phyloP scores from a whole-genome alignment of 2,888 invertebrate species.

The Cremastinae sp. region DNA sequence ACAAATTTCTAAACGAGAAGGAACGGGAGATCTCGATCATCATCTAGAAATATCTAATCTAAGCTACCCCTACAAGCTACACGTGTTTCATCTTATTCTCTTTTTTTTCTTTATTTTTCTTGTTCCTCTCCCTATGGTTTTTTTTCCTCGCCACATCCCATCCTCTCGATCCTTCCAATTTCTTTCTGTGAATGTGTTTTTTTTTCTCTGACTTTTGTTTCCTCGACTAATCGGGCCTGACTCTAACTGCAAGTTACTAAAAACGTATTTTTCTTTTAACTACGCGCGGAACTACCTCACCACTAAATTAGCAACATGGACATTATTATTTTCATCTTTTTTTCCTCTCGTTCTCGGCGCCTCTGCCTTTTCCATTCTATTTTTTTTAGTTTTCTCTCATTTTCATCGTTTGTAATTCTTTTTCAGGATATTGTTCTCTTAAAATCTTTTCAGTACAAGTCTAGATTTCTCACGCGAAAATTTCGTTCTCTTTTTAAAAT shows the following conservation, averaged over 20 bases:
- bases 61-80: slow-evolving; percentile 67
- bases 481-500: slow-evolving; percentile 10
- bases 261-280: slow-evolving; percentile 51
- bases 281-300: slow-evolving; percentile 69
- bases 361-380: slow-evolving; percentile 54
- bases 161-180: slow-evolving; percentile 15
- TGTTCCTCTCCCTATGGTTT: slow-evolving; percentile 34
- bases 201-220: slow-evolving; percentile 35
- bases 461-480: slow-evolving; percentile 11
- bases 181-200: slow-evolving; percentile 8
- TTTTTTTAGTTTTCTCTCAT: slow-evolving; percentile 31
- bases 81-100: slow-evolving; percentile 55
- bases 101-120: slow-evolving; percentile 30
- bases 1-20: slow-evolving; percentile 65
- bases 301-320: slow-evolving; percentile 75
- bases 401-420: slow-evolving; percentile 62
- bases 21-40: slow-evolving; percentile 70
- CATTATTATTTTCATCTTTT: slow-evolving; percentile 67
- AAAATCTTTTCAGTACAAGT: not conserved
- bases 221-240: slow-evolving; percentile 64
- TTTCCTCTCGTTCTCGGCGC: slow-evolving; percentile 51
- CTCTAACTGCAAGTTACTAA: slow-evolving; percentile 64
- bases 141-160: slow-evolving; percentile 34
- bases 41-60: slow-evolving; percentile 68
- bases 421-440: slow-evolving; percentile 1